Percentiles rank a stretch among this genome's conserved stretches.
Evolutionary conservation across 2,113 vertebrate species (phyloP).

Genomic region (Tautogolabrus adspersus): DNA sequence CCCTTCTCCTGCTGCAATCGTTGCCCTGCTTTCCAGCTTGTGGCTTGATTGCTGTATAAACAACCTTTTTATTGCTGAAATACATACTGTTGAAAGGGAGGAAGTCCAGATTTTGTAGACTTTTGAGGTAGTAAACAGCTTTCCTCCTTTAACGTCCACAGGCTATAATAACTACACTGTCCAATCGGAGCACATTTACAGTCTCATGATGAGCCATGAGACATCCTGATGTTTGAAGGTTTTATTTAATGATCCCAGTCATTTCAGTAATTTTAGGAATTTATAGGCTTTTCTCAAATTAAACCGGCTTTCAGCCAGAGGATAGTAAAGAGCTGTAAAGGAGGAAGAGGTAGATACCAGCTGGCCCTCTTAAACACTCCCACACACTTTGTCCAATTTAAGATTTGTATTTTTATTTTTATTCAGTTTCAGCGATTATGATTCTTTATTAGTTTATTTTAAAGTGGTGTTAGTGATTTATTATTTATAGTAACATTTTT

Average conservation of each 20-base stretch:
- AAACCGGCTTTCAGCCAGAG: conserved; percentile 16
- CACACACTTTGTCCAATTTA: conserved; percentile 14
- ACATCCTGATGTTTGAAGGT: conserved; percentile 63
- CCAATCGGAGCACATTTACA: conserved; percentile 59
- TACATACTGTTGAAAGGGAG: conserved; percentile 62
- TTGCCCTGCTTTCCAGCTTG: conserved; percentile 54
- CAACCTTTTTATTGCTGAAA: conserved; percentile 75
- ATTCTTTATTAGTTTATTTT: conserved; percentile 19
- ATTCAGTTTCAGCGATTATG: conserved; percentile 26
- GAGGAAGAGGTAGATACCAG: conserved; percentile 4
- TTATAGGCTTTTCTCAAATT: conserved; percentile 32
- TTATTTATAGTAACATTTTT: conserved; percentile 16
- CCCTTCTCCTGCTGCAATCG: conserved; percentile 37
- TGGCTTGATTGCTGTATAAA: conserved; percentile 78
- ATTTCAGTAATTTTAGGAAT: conserved; percentile 66
- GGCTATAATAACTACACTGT: conserved; percentile 55
- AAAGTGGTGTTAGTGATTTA: conserved; percentile 6
- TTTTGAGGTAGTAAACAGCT: conserved; percentile 62
- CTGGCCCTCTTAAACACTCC: background rate
- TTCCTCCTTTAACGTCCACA: conserved; percentile 53
- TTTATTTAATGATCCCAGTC: conserved; percentile 62
- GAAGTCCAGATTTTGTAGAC: conserved; percentile 62
- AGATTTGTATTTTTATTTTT: conserved; percentile 21
- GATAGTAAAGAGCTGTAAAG: conserved; percentile 27
- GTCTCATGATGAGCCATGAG: conserved; percentile 63